Conservation (phyloP, 2,888 invertebrate species). For the Malthinus seriepunctatus region DNA sequence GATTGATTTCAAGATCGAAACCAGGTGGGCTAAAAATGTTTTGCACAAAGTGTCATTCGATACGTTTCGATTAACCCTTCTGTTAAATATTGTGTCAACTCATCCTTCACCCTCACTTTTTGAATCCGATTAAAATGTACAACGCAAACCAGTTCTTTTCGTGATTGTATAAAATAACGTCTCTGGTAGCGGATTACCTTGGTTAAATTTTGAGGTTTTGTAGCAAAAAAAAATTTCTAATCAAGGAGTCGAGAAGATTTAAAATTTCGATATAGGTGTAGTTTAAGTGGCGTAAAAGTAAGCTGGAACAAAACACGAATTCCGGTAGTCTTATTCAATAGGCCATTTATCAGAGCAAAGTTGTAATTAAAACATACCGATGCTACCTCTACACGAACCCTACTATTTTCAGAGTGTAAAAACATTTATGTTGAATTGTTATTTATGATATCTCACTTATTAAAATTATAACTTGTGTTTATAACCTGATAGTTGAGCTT, state of each 20-base stretch:
- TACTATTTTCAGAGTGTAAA: neutral
- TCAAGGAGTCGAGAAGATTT: too few species aligned
- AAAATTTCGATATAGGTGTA: too few species aligned
- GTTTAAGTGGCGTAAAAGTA: slow-evolving; percentile 21
- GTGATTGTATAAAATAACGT: neutral
- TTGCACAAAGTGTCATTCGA: slow-evolving; percentile 21
- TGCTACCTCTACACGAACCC: slow-evolving; percentile 18
- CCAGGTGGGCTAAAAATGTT: slow-evolving; percentile 32
- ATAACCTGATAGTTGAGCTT: too few species aligned
- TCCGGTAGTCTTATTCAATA: slow-evolving; percentile 36
- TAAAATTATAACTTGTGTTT: neutral
- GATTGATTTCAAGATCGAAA: slow-evolving; percentile 34
- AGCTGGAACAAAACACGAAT: slow-evolving; percentile 27
- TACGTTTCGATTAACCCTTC: slow-evolving; percentile 20
- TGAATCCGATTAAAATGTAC: neutral
- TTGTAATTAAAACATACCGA: slow-evolving; percentile 35
- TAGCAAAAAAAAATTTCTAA: too few species aligned
- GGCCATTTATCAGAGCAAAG: slow-evolving; percentile 34
- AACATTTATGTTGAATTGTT: neutral
- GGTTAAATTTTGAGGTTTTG: too few species aligned
- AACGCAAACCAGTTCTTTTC: neutral
- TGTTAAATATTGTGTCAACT: slow-evolving; percentile 23
- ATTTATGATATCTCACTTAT: slow-evolving; percentile 4
- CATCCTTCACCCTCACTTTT: slow-evolving; percentile 2
- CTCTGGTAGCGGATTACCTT: too few species aligned